phyloP scores from a whole-genome alignment of 2,888 invertebrate species.

The Biston betularia region DNA sequence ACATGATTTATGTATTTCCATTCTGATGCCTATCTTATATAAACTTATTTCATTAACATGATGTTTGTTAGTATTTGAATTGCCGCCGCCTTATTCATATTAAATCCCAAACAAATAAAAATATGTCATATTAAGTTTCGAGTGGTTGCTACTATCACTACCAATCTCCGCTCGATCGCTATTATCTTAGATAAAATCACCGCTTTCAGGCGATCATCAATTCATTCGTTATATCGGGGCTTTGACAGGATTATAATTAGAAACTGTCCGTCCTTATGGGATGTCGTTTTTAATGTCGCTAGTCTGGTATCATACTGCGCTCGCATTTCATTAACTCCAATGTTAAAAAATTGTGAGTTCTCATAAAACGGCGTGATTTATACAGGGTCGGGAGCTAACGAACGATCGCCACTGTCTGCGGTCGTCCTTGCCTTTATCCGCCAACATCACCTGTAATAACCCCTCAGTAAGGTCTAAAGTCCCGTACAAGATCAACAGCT shows the following conservation, averaged over 20 bases:
- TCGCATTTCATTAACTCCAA: constrained; percentile 83
- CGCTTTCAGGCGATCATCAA: constrained; percentile 80
- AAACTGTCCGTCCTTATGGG: constrained; percentile 82
- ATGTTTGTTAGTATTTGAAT: constrained; percentile 13
- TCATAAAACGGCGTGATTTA: constrained; percentile 85
- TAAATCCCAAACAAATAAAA: constrained; percentile 55
- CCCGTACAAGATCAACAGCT: constrained; percentile 30
- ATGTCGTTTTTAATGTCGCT: constrained; percentile 85
- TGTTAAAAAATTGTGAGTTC: constrained; percentile 81
- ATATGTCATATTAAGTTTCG: constrained; percentile 69
- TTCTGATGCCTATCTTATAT: constrained; percentile 15
- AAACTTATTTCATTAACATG: constrained; percentile 16
- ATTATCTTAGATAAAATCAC: constrained; percentile 78
- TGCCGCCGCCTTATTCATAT: constrained; percentile 10
- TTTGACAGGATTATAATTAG: constrained; percentile 86
- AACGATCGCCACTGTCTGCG: constrained; percentile 73
- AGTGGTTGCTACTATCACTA: constrained; percentile 69
- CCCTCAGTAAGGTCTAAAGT: constrained; percentile 26
- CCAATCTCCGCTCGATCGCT: constrained; percentile 56
- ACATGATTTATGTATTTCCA: constrained; percentile 17
- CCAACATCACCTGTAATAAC: constrained; percentile 30
- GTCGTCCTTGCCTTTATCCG: constrained; percentile 32
- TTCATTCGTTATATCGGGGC: constrained; percentile 79
- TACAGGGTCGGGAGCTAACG: constrained; percentile 82
- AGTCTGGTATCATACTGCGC: constrained; percentile 84